These are phyloP conservation scores for Notechis scutatus DNA, from an alignment of 2,113 vertebrate genomes.

Conservation along the genomic window DNA sequence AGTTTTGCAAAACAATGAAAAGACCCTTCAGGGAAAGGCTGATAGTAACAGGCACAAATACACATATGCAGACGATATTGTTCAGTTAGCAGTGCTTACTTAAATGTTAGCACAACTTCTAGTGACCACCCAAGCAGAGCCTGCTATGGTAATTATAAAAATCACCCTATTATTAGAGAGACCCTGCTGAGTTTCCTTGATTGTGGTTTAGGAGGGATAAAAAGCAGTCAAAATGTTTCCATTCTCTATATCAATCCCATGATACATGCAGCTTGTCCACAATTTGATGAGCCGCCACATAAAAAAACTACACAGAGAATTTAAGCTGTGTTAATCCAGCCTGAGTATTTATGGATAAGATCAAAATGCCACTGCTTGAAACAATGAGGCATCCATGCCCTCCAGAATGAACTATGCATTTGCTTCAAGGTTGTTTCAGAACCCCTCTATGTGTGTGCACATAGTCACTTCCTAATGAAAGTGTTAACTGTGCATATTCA, in stretches of 20 bases:
- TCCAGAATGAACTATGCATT: not conserved
- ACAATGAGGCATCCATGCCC: not conserved
- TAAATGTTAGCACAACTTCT: not conserved
- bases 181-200: not conserved
- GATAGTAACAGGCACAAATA: not conserved
- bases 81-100: not conserved
- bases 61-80: not conserved
- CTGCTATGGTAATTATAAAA: not conserved
- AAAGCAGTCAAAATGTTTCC: not conserved
- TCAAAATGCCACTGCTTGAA: not conserved
- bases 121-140: not conserved
- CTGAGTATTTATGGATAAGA: not conserved
- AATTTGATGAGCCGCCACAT: not conserved
- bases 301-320: not conserved
- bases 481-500: not conserved
- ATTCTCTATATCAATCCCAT: not conserved
- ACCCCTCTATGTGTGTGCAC: not conserved
- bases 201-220: not conserved
- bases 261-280: not conserved
- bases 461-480: not conserved
- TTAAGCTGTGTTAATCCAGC: not conserved
- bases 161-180: not conserved
- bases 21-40: not conserved
- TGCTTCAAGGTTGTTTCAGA: not conserved
- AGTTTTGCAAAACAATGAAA: not conserved